Evolutionary conservation across 2,888 invertebrate genomes (phyloP).

Genomic region (Aphrophora alni): DNA sequence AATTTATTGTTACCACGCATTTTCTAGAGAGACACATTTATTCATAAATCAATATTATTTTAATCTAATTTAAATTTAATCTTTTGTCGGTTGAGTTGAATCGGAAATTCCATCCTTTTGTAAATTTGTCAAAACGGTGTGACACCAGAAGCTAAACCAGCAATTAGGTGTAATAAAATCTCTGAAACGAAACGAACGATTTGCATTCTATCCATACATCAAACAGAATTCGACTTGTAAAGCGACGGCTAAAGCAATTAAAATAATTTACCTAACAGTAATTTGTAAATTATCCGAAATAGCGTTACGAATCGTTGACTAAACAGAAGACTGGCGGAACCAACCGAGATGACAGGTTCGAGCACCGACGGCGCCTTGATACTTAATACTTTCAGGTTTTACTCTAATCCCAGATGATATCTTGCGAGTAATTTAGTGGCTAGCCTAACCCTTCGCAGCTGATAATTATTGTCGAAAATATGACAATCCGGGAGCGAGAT

Average conservation of each 20-base stretch:
- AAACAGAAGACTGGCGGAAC: background rate
- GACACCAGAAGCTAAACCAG: background rate
- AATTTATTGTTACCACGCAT: too few species aligned
- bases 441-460: background rate
- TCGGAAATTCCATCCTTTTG: background rate
- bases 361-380: background rate
- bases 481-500: background rate
- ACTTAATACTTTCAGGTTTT: too few species aligned
- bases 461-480: too few species aligned
- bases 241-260: too few species aligned
- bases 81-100: background rate
- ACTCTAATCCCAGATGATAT: background rate
- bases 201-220: background rate
- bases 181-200: background rate
- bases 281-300: background rate
- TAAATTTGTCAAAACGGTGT: background rate
- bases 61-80: too few species aligned
- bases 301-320: background rate
- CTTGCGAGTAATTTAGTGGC: background rate
- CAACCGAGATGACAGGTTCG: background rate
- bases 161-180: background rate
- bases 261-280: background rate
- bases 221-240: too few species aligned
- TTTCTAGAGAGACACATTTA: too few species aligned
- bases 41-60: too few species aligned